Conservation (phyloP, 2,797 vertebrate species). For the Hydrocynus forskahlii region DNA sequence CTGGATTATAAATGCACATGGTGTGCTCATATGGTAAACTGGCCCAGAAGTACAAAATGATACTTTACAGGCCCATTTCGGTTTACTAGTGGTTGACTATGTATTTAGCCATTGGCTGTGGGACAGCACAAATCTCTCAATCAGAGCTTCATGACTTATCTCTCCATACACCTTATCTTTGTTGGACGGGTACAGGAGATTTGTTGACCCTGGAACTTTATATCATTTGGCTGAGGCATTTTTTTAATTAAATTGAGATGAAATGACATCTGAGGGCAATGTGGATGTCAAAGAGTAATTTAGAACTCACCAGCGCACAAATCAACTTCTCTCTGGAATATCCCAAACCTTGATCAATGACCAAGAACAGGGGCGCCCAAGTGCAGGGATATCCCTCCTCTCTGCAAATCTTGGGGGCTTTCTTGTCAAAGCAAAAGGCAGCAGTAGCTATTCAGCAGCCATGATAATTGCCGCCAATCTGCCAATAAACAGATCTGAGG, state of each 20-base stretch:
- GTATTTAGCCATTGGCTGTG: background rate
- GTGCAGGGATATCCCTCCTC: background rate
- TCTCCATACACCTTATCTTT: background rate
- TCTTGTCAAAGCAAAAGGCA: constrained; percentile 72
- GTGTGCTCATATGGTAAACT: too few relatives aligned
- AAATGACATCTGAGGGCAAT: constrained; percentile 7
- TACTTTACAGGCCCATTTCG: background rate
- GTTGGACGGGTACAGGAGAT: background rate
- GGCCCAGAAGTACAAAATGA: background rate
- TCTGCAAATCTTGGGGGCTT: constrained; percentile 7
- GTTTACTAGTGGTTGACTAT: background rate
- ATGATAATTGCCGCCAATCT: constrained; percentile 82
- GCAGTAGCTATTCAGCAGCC: constrained; percentile 76
- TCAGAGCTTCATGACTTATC: background rate
- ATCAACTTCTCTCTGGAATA: background rate
- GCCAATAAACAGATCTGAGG: constrained; percentile 79
- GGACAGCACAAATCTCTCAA: background rate
- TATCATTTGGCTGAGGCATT: background rate
- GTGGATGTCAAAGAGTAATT: constrained; percentile 26
- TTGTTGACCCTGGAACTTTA: background rate
- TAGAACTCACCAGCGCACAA: background rate
- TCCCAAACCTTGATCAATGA: background rate
- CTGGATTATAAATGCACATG: too few relatives aligned
- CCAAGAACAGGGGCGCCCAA: background rate
- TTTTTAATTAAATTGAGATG: constrained; percentile 14